Conservation (phyloP, 2,797 vertebrate genomes). For the Poeciliopsis turneri region DNA sequence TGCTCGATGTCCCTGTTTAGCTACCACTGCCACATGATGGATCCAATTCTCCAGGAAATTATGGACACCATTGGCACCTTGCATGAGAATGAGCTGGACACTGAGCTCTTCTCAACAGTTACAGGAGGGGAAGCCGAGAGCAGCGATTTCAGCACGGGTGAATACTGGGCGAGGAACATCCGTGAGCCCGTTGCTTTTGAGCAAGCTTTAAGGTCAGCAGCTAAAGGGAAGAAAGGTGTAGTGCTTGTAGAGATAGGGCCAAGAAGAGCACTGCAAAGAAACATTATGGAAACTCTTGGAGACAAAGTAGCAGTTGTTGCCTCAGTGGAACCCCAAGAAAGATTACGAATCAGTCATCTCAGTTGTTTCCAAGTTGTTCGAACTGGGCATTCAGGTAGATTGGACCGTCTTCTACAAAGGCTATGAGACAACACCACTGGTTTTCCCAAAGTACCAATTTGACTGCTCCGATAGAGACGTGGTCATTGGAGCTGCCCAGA, state of each 20-base stretch:
- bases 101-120: constrained; percentile 86
- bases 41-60: constrained; percentile 80
- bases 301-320: constrained; percentile 75
- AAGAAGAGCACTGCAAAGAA: constrained; percentile 80
- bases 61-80: constrained; percentile 73
- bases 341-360: constrained; percentile 79
- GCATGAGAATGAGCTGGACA: constrained; percentile 59
- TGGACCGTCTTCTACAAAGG: constrained; percentile 81
- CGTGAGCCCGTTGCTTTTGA: constrained; percentile 84
- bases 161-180: constrained; percentile 86
- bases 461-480: constrained; percentile 74
- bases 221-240: constrained; percentile 70
- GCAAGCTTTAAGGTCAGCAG: constrained; percentile 74
- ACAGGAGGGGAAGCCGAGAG: constrained; percentile 76
- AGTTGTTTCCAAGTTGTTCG: constrained; percentile 81
- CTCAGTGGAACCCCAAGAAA: constrained; percentile 78
- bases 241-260: constrained; percentile 88
- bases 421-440: constrained; percentile 74
- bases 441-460: constrained; percentile 86
- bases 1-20: constrained; percentile 82
- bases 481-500: constrained; percentile 67
- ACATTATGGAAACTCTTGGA: constrained; percentile 84
- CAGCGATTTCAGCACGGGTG: constrained; percentile 81
- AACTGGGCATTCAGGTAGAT: constrained; percentile 80
- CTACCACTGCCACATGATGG: constrained; percentile 91